Evolutionary conservation across 1,140 invertebrate genomes (phyloP).

Genomic region (Dufourea novaeangliae): DNA sequence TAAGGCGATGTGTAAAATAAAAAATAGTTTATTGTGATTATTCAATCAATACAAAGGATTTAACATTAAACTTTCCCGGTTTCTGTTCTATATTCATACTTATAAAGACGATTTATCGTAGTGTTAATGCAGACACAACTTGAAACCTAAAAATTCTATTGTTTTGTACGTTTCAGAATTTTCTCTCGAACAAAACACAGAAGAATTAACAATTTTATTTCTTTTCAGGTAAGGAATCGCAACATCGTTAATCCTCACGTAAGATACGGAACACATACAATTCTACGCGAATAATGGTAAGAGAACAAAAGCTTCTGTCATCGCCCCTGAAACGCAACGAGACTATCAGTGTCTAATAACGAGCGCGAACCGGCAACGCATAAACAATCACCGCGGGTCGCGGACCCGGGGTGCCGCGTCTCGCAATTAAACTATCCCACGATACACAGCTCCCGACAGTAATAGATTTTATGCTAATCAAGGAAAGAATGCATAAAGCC

Average conservation of each 20-base stretch:
- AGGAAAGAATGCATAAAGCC: conserved; percentile 18
- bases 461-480: conserved; percentile 21
- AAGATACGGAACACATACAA: background rate
- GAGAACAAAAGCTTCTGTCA: too few species aligned
- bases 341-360: background rate
- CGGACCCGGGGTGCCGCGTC: background rate
- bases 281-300: background rate
- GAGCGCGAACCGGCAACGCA: background rate
- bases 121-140: too few species aligned
- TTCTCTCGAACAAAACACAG: too few species aligned
- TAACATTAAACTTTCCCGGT: too few species aligned
- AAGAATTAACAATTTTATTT: background rate
- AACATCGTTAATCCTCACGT: too few species aligned
- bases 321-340: background rate
- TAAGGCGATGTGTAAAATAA: too few species aligned
- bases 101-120: too few species aligned
- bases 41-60: too few species aligned
- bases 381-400: background rate
- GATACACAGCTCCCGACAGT: background rate
- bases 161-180: too few species aligned
- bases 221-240: background rate
- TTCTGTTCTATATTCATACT: too few species aligned
- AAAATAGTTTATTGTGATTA: too few species aligned
- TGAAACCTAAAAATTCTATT: too few species aligned
- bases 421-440: background rate